phyloP scores from a whole-genome alignment of 2,113 vertebrate genomes.

The Corythaixoides concolor region DNA sequence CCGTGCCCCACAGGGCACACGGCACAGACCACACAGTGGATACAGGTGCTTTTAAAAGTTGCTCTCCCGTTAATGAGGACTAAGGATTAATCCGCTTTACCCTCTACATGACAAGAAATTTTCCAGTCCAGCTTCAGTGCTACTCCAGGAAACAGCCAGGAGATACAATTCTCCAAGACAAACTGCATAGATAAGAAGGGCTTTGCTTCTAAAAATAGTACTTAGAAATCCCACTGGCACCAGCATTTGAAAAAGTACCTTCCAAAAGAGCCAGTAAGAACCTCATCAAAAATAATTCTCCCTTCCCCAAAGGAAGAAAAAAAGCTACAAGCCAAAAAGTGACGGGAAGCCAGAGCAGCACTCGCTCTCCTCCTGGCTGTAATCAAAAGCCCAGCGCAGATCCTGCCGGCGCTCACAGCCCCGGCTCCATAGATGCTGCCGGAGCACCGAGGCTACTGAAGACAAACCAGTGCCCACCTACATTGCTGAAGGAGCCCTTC shows the following conservation, averaged over 20 bases:
- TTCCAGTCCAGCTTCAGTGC: background rate
- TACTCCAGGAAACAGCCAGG: background rate
- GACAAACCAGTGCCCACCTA: background rate
- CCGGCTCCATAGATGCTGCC: background rate
- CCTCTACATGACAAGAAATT: background rate
- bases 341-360: background rate
- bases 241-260: background rate
- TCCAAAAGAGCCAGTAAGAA: background rate
- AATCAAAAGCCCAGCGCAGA: background rate
- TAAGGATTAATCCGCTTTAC: background rate
- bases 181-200: background rate
- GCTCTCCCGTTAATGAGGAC: background rate
- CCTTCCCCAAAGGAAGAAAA: background rate
- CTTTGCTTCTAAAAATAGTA: background rate
- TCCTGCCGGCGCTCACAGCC: fast-evolving
- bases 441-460: background rate
- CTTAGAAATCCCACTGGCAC: background rate
- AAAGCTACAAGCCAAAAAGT: background rate
- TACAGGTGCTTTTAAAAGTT: background rate
- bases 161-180: background rate
- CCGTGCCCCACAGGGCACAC: background rate
- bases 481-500: background rate
- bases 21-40: background rate
- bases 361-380: background rate
- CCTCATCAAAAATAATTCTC: background rate